Evolutionary conservation across 2,113 vertebrate species (phyloP), one percentile per base, ranked within the genome.

Genomic region (Boleophthalmus pectinirostris): DNA sequence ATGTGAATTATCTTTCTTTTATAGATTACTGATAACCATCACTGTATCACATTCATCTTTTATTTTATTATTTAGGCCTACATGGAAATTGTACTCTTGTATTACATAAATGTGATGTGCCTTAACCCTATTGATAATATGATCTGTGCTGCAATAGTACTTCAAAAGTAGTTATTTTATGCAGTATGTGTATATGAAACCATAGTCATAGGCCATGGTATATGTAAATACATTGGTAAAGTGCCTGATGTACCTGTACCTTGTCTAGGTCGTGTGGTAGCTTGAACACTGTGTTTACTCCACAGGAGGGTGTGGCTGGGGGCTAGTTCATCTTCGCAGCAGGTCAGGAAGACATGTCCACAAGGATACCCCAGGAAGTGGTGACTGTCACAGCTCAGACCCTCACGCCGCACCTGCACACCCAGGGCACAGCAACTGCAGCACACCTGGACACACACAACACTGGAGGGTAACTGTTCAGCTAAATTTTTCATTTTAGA

Each of bases 351-450:
- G 85, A 95, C 90, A 0, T 96, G 95, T 51, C 93, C 95, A 60
- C 97, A 99, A 0, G 95, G 95, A 82, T 96, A 95, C 82, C 94
- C 94, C 81, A 99, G 93, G 69, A 95, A 92, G 65, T 93, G 91
- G 85, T 92, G 95, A 45, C 88, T 88, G 23, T 94, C 89, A 0
- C 97, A 99, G 2, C 80, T 83, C 23, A 84, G 89, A 21, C 94
- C 94, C 73, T 95, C 94, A 0, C 74, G 90, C 46, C 87, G 88
- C 21, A 97, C 69, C 0, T 86, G 92, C 61, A 97, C 85, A 9
- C 97, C 97, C 74, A 98, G 86, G 1, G 90, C 85, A 23, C 97
- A 99, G 86, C 97, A 99, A 75, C 95, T 96, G 53, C 97, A 99
- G 91, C 97, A 99, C 90, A 96, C 95, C 94, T 96, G 94, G 84